A percentile compares a stretch with the other conserved stretches of the same genome.
Conservation (phyloP, 1,140 invertebrate species). For the Cryptotermes secundus region DNA sequence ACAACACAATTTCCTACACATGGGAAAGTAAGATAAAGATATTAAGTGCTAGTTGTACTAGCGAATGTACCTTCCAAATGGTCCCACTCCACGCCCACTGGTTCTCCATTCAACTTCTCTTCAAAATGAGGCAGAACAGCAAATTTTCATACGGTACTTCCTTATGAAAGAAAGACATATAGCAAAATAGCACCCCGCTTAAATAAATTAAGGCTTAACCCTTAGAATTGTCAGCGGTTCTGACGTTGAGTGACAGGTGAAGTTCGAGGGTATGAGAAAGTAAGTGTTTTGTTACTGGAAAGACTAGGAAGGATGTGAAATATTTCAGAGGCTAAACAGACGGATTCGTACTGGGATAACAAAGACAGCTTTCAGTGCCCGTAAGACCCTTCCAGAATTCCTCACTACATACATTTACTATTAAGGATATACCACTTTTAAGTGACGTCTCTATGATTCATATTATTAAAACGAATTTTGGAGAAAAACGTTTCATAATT, state of each 20-base stretch:
- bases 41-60: background rate
- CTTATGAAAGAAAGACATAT: background rate
- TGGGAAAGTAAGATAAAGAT: background rate
- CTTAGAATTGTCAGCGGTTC: background rate
- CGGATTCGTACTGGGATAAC: background rate
- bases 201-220: constrained; percentile 10
- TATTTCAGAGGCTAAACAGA: background rate
- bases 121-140: background rate
- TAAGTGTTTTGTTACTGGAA: background rate
- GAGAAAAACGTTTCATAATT: no score
- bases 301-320: background rate
- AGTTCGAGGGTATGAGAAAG: background rate
- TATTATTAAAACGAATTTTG: no score
- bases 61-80: background rate
- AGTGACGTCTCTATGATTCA: no score
- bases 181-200: background rate
- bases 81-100: background rate
- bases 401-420: no score
- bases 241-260: background rate
- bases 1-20: background rate
- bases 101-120: background rate
- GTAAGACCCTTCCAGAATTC: no score
- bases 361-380: no score
- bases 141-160: background rate
- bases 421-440: no score